Evolutionary conservation across 2,797 vertebrate species (phyloP).

Genomic region (Helostoma temminkii): DNA sequence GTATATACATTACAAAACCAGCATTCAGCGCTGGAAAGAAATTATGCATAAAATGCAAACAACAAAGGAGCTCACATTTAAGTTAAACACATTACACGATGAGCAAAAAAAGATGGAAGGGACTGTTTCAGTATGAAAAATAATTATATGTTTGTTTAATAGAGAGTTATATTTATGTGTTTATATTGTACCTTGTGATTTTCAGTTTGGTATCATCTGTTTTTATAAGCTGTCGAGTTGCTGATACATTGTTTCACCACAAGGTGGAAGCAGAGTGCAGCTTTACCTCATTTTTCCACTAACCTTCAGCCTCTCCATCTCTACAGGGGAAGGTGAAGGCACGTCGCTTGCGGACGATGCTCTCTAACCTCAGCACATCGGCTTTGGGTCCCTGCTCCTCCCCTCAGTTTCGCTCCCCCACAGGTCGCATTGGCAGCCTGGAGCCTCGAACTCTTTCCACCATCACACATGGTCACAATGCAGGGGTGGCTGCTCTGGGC

Average conservation of each 20-base stretch:
- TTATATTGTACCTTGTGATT: too few species aligned
- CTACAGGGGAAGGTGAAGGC: conserved; percentile 91
- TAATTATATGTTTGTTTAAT: too few species aligned
- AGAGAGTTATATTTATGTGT: too few species aligned
- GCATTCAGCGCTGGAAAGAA: too few species aligned
- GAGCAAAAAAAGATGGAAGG: too few species aligned
- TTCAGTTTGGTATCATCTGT: too few species aligned
- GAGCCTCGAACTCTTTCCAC: conserved; percentile 80
- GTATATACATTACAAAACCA: too few species aligned
- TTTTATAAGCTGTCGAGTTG: too few species aligned
- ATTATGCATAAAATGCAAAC: too few species aligned
- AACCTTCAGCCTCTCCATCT: conserved; percentile 8
- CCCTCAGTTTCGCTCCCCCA: conserved; percentile 85
- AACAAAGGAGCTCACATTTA: too few species aligned
- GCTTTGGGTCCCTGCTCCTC: conserved; percentile 88
- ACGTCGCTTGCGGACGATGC: conserved; percentile 88
- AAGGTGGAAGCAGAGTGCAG: conserved; percentile 64
- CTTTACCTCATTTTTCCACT: background rate
- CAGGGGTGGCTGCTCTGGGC: conserved; percentile 86
- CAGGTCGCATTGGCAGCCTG: conserved; percentile 85
- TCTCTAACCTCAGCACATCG: conserved; percentile 85
- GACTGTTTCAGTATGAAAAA: too few species aligned
- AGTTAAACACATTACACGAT: too few species aligned
- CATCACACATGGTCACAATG: conserved; percentile 85
- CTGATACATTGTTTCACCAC: conserved; percentile 40